These are phyloP conservation scores for Cremastinae sp. DNA, from an alignment of 2,888 invertebrate species.

Conservation along the genomic window DNA sequence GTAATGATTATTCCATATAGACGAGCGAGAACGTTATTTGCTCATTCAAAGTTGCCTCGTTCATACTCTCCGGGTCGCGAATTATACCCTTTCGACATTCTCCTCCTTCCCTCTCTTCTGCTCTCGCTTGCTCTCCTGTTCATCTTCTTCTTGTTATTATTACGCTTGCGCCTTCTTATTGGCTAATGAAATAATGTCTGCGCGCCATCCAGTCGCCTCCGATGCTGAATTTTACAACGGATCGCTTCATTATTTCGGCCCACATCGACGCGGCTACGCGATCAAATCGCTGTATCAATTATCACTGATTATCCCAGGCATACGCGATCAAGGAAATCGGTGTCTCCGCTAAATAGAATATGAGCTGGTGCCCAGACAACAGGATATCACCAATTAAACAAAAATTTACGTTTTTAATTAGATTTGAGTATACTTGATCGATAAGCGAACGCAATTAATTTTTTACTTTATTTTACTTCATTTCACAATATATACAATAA, in stretches of 20 bases:
- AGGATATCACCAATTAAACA: too few relatives aligned
- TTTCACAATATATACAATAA: too few relatives aligned
- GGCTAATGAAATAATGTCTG: slow-evolving; percentile 28
- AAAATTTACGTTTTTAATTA: too few relatives aligned
- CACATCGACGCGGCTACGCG: too few relatives aligned
- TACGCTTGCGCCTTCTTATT: too few relatives aligned
- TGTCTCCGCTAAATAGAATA: too few relatives aligned
- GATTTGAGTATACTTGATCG: too few relatives aligned
- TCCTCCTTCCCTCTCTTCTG: slow-evolving; percentile 4
- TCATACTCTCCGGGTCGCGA: slow-evolving; percentile 48
- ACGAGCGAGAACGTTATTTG: slow-evolving; percentile 42
- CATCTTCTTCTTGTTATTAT: background rate
- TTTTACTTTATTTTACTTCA: too few relatives aligned
- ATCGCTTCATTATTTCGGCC: too few relatives aligned
- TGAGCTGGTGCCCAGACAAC: background rate
- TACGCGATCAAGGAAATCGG: background rate
- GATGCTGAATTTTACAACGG: background rate
- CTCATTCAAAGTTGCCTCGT: slow-evolving; percentile 34
- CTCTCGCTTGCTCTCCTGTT: too few relatives aligned
- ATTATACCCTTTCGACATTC: slow-evolving; percentile 27
- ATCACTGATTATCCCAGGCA: background rate
- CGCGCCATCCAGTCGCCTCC: background rate
- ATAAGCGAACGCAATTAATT: too few relatives aligned
- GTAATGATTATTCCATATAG: background rate
- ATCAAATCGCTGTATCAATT: background rate